Evolutionary conservation across 2,113 vertebrate genomes (phyloP).

Genomic region (Panthera tigris): DNA sequence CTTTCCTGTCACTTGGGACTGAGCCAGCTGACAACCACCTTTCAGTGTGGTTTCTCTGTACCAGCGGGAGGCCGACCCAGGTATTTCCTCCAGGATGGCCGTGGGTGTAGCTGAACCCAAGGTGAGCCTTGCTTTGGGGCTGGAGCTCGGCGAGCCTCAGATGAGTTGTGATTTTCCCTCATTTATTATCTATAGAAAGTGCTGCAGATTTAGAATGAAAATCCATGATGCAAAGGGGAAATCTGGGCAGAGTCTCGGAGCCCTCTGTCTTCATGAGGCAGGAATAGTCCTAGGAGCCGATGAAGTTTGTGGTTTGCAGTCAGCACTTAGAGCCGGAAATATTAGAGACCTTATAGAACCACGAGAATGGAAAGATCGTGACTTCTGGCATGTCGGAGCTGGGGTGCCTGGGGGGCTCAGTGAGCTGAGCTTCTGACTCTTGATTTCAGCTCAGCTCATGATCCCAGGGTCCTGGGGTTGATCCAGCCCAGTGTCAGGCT

Average conservation of each 20-base stretch:
- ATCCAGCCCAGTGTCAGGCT: no score
- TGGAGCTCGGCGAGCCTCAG: background rate
- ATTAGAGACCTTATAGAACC: background rate
- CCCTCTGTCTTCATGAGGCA: background rate
- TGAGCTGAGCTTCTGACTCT: no score
- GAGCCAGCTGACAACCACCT: rapidly evolving
- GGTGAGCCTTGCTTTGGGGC: background rate
- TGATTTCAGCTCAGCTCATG: no score
- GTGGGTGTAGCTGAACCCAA: background rate
- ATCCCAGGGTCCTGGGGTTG: no score
- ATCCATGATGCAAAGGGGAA: background rate
- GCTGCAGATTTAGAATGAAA: background rate
- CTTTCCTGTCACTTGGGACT: rapidly evolving
- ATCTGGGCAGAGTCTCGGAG: background rate
- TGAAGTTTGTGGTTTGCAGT: background rate
- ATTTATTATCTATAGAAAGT: background rate
- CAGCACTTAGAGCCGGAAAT: background rate
- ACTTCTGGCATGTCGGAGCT: background rate
- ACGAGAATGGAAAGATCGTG: background rate
- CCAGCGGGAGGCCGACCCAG: background rate
- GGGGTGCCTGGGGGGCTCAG: background rate
- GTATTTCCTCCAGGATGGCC: background rate
- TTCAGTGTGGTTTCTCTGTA: background rate
- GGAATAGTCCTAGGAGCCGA: background rate
- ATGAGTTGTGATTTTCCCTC: background rate